A percentile compares a stretch with the other conserved stretches of the same genome.
Evolutionary conservation across 2,797 vertebrate species (phyloP).

Genomic region (Brachymystax lenok): DNA sequence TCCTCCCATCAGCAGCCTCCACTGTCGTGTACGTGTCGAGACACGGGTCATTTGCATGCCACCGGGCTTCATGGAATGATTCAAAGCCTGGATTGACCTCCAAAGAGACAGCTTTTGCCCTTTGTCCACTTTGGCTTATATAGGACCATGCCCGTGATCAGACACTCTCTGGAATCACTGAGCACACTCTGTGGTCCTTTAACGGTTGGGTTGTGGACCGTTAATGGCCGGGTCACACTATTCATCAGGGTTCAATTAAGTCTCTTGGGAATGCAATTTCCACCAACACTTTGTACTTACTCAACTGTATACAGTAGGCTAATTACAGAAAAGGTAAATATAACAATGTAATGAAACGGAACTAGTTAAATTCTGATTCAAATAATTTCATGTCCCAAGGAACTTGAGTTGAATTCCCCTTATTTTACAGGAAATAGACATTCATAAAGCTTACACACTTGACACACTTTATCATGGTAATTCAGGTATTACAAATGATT

Average conservation of each 20-base stretch:
- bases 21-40: no score
- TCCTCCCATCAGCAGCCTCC: no score
- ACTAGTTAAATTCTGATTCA: not conserved
- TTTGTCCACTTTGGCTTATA: not conserved
- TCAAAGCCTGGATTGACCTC: not conserved
- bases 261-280: not conserved
- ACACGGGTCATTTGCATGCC: not conserved
- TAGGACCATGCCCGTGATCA: not conserved
- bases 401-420: not conserved
- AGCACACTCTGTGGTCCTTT: not conserved
- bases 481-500: not conserved
- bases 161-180: conserved; percentile 14
- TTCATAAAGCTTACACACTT: not conserved
- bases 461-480: not conserved
- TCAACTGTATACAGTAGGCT: not conserved
- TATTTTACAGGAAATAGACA: not conserved
- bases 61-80: not conserved
- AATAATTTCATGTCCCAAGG: not conserved
- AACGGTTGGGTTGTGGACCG: not conserved
- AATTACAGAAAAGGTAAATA: not conserved
- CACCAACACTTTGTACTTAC: not conserved
- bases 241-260: not conserved
- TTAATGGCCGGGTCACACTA: not conserved
- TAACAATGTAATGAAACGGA: not conserved
- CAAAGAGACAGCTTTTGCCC: not conserved